These are phyloP conservation scores for Acanthochromis polyacanthus DNA, from an alignment of 2,113 vertebrate genomes.

Conservation along the genomic window DNA sequence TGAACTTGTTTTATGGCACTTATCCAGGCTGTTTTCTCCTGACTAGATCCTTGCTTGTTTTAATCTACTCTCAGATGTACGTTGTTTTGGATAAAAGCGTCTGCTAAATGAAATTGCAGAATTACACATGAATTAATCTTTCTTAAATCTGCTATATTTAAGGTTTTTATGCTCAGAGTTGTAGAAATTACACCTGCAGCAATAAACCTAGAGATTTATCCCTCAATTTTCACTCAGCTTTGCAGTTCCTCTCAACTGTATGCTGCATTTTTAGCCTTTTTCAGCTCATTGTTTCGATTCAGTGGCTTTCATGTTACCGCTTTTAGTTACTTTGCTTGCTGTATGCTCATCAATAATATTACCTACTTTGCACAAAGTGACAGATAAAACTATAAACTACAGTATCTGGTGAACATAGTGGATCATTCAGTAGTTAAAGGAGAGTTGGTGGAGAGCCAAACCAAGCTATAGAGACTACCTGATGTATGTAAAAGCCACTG, in stretches of 20 bases:
- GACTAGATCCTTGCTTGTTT: too few species aligned
- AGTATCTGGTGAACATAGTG: not conserved
- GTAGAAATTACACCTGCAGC: not conserved
- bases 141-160: not conserved
- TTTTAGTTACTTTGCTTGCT: not conserved
- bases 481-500: too few species aligned
- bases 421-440: not conserved
- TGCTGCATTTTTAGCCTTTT: slow-evolving; percentile 6
- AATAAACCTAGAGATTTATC: not conserved
- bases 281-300: not conserved
- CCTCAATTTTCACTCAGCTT: not conserved
- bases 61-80: too few species aligned
- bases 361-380: not conserved
- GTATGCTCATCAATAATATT: not conserved
- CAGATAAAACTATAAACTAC: not conserved
- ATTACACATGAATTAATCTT: too few species aligned
- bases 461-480: not conserved
- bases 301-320: too few species aligned
- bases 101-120: too few species aligned
- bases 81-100: too few species aligned
- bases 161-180: not conserved
- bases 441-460: not conserved
- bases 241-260: not conserved
- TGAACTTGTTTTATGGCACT: too few species aligned
- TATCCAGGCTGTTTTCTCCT: too few species aligned